Evolutionary conservation across 2,888 invertebrate species (phyloP).

Genomic region (Syrista parreyssii): DNA sequence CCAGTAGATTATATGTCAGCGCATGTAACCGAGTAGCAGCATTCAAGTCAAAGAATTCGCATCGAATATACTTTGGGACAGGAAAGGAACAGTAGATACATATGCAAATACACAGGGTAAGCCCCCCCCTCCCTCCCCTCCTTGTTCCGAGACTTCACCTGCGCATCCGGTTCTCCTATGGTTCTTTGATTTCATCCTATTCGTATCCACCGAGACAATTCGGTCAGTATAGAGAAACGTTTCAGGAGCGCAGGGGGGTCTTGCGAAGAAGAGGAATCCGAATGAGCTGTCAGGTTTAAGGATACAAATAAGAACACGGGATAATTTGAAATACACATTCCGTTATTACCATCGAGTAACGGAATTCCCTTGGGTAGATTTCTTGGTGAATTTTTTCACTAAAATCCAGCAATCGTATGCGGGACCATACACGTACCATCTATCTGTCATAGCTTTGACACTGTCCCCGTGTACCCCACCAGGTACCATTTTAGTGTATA

Average conservation of each 20-base stretch:
- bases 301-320: neutral
- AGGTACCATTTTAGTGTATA: neutral
- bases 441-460: conserved; percentile 21
- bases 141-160: conserved; percentile 50
- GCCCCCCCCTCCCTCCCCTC: conserved; percentile 8
- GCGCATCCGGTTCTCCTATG: conserved; percentile 60
- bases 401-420: conserved; percentile 35
- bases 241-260: neutral
- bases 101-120: conserved; percentile 49
- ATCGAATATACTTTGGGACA: neutral
- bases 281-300: neutral
- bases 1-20: conserved; percentile 28
- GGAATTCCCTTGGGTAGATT: neutral
- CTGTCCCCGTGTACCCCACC: neutral
- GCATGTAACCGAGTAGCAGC: conserved; percentile 24
- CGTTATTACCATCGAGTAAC: neutral
- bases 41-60: neutral
- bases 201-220: neutral
- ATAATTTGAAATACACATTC: neutral
- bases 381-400: conserved; percentile 2
- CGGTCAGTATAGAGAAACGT: neutral
- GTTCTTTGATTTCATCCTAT: conserved; percentile 39
- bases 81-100: conserved; percentile 42
- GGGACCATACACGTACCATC: conserved; percentile 22
- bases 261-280: neutral